Base-by-base conservation (phyloP, 2,113 vertebrate species). In the Oncorhynchus clarkii region DNA sequence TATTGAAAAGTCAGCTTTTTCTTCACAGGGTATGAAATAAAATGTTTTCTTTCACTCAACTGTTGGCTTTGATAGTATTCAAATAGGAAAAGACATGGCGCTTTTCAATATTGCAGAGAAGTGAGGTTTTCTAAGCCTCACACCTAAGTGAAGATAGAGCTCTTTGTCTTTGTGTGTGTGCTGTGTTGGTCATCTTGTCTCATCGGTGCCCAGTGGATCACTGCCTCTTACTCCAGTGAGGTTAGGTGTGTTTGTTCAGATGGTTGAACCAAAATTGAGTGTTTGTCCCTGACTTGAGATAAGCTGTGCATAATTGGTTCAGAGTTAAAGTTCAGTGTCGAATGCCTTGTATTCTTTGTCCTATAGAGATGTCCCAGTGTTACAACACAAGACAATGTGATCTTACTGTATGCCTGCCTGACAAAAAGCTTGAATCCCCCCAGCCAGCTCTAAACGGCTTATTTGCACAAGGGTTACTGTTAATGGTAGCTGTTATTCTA, bases 171-270 rank as follows among this genome's bases (percentile, higher is more conserved):
- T 77, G 71, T 67, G 18, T 71, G 27, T 39, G 20, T 8, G 16
- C 18, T 67, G 39, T 51, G 12, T 5, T 54, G 51, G 51, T 54
- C 5, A 4, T 54, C 51, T 54, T 54, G 31, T 34, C 8, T 45
- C 39, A 45, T 45, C 9, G 2, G 39, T 11, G 39, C 39, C 29
- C 67, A 68, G 5, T 68, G 27, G 14, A 68, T 68, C 27, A 39
- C 11, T 26, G n/a, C 71, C 49, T 67, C 18, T 29, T n/a, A 66
- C 11, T 59, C 51, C 20, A 34, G 54, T 62, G 71, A 57, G 71
- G 20, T 12, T 57, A 20, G 9, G 9, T 51, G 22, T 67, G 70
- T 80, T 78, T 78, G 51, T 78, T 59, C 67, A 71, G 48, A 77
- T 34, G 26, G 1, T 45, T 24, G 22, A 67, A 27, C 29, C 31